phyloP scores from a whole-genome alignment of 30 jellyfish, hydroid and myxozoan genomes.

The Pelagia noctiluca region DNA sequence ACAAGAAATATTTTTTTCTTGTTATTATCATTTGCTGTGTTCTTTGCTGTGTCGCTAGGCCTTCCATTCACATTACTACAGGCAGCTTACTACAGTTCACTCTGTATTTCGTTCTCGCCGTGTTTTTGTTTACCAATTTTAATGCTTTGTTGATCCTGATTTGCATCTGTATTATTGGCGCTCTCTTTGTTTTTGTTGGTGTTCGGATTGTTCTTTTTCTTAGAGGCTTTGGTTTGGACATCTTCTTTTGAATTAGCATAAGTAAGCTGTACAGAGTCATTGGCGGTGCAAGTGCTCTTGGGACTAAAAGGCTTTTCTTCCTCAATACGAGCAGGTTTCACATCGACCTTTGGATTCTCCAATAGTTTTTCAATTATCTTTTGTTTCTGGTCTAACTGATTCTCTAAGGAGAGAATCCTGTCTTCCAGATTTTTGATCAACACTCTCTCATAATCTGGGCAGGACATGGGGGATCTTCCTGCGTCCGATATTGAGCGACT shows the following conservation, averaged over 20 bases:
- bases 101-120: neutral
- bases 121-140: neutral
- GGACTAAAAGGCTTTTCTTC: slow-evolving; percentile 1
- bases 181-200: neutral
- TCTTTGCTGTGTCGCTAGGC: too few species aligned
- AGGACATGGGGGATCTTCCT: neutral
- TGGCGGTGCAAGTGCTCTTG: slow-evolving; percentile 15
- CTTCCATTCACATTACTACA: too few species aligned
- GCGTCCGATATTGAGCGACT: neutral
- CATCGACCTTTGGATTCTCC: neutral
- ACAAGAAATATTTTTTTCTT: slow-evolving; percentile 27
- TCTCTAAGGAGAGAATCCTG: neutral
- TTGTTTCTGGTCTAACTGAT: neutral
- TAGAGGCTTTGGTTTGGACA: neutral
- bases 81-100: too few species aligned
- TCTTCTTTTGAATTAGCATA: neutral
- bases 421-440: neutral
- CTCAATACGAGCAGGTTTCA: neutral
- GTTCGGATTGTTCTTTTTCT: neutral
- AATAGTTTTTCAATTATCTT: neutral
- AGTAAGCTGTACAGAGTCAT: too few species aligned
- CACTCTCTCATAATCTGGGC: neutral
- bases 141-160: neutral
- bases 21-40: too few species aligned
- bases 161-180: neutral